phyloP scores from a whole-genome alignment of 2,888 invertebrate genomes.

The Pseudanteris insignis region DNA sequence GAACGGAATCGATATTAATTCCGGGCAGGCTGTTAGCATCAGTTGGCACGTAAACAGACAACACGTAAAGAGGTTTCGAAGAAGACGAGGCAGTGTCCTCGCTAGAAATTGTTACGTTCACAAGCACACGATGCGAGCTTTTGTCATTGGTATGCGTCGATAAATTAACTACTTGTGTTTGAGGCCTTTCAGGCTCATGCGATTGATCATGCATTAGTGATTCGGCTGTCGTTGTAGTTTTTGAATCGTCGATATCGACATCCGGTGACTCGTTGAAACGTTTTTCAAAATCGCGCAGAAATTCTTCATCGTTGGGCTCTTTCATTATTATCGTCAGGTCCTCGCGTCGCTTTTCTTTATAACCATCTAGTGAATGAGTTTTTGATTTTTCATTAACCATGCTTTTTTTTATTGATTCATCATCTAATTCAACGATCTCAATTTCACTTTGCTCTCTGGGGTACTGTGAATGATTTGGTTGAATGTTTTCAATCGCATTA shows the following conservation, averaged over 20 bases:
- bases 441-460: constrained; percentile 66
- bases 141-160: constrained; percentile 4
- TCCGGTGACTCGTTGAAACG: constrained; percentile 46
- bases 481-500: too few species aligned
- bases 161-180: constrained; percentile 43
- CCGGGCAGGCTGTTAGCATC: constrained; percentile 66
- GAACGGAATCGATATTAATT: constrained; percentile 70
- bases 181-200: constrained; percentile 34
- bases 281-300: constrained; percentile 54
- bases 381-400: constrained; percentile 17
- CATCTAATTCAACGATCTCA: constrained; percentile 67
- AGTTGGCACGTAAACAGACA: constrained; percentile 83
- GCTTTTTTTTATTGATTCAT: constrained; percentile 45
- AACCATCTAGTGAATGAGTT: constrained; percentile 41
- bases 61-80: constrained; percentile 77
- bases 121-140: constrained; percentile 73
- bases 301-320: constrained; percentile 56
- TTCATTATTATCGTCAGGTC: constrained; percentile 52
- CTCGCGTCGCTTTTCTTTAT: constrained; percentile 46
- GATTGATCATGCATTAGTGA: constrained; percentile 3
- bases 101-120: constrained; percentile 84
- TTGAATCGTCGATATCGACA: constrained; percentile 6
- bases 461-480: too few species aligned
- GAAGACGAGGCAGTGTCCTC: constrained; percentile 70
- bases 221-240: background rate